Evolutionary conservation across 2,888 invertebrate species (phyloP).

Genomic region (Aelia acuminata): DNA sequence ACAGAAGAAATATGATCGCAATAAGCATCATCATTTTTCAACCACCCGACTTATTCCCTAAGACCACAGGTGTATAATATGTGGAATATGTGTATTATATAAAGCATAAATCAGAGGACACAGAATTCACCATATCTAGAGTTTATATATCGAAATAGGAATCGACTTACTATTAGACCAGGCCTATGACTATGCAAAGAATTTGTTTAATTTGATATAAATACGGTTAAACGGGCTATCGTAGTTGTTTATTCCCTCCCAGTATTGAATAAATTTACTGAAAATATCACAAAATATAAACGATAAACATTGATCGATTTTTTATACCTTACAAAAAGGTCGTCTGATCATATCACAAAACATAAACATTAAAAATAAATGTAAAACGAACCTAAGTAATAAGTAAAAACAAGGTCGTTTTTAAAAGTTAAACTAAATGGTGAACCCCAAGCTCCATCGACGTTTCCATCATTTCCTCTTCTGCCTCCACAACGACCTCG

Average conservation of each 20-base stretch:
- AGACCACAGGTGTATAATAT: background rate
- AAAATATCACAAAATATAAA: background rate
- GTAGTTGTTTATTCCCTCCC: too few relatives aligned
- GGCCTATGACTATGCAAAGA: background rate
- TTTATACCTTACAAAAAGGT: too few relatives aligned
- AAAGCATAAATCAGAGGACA: background rate
- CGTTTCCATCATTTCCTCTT: slow-evolving; percentile 51
- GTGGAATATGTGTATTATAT: background rate
- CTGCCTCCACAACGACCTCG: slow-evolving; percentile 49
- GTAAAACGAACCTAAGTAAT: background rate
- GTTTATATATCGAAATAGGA: background rate
- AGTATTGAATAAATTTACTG: background rate
- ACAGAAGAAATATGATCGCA: too few relatives aligned
- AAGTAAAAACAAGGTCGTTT: background rate
- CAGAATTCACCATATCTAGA: background rate
- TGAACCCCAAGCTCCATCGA: slow-evolving; percentile 17
- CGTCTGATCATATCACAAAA: background rate
- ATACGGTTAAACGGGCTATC: background rate
- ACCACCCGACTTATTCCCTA: too few relatives aligned
- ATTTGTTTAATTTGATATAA: background rate
- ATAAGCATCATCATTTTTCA: too few relatives aligned
- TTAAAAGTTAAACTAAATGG: background rate
- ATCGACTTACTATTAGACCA: background rate
- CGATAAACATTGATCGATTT: too few relatives aligned
- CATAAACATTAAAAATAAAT: background rate